Conservation (phyloP, 2,888 invertebrate species). For the Opisthograptis luteolata region DNA sequence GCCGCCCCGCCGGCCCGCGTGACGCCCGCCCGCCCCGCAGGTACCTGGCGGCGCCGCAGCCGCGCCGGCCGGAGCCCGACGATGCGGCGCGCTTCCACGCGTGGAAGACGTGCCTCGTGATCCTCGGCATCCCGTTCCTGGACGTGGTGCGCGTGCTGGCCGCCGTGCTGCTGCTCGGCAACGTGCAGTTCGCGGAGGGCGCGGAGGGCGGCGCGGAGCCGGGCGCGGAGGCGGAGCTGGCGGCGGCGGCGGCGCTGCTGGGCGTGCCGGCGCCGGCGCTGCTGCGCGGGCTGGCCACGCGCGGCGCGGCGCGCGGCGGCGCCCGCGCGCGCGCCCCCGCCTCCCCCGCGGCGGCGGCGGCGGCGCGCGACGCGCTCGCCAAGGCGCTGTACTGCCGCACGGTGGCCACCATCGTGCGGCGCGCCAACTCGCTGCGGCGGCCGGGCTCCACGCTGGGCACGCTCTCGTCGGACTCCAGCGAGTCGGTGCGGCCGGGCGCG, state of each 20-base stretch:
- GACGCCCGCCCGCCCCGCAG: slow-evolving; percentile 36
- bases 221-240: slow-evolving; percentile 92
- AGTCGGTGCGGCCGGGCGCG: slow-evolving; percentile 94
- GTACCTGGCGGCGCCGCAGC: slow-evolving; percentile 89
- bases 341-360: slow-evolving; percentile 91
- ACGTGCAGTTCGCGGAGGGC: slow-evolving; percentile 94
- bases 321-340: slow-evolving; percentile 91
- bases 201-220: slow-evolving; percentile 90
- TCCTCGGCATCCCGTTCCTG: slow-evolving; percentile 96
- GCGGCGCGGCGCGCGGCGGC: slow-evolving; percentile 87
- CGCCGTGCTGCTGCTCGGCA: slow-evolving; percentile 95
- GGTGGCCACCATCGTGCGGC: slow-evolving; percentile 95
- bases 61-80: slow-evolving; percentile 80
- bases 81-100: slow-evolving; percentile 88
- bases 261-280: slow-evolving; percentile 88
- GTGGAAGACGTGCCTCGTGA: slow-evolving; percentile 96
- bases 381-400: slow-evolving; percentile 97
- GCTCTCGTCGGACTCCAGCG: slow-evolving; percentile 95
- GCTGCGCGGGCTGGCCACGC: slow-evolving; percentile 91
- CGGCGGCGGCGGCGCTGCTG: slow-evolving; percentile 93
- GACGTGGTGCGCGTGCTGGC: slow-evolving; percentile 96
- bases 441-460: slow-evolving; percentile 93
- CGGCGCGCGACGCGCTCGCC: slow-evolving; percentile 94
- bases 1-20: neutral
- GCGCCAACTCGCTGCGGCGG: slow-evolving; percentile 95